Evolutionary conservation across 2,113 vertebrate species (phyloP), one percentile per base, ranked within the genome.

Genomic region (Clarias gariepinus): DNA sequence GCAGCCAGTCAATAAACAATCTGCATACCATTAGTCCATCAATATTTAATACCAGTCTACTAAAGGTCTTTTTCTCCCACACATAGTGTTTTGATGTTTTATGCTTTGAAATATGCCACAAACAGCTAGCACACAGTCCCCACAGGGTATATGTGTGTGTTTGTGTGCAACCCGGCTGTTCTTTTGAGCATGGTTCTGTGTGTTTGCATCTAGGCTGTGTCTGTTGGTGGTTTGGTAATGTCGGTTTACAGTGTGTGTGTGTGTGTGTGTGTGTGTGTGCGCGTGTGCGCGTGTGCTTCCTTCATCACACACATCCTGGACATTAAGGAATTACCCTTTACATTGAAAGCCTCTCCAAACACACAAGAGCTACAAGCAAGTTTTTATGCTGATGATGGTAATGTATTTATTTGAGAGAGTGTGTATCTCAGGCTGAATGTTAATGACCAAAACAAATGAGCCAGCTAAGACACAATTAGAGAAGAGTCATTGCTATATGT

Each of bases 401-500:
- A 0, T 80, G 66, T 69, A 6, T 28, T 1, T 55, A 33, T 68
- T n/a, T 80, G 55, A 28, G n/a, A 55, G 85, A 89, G 87, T 89
- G 94, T 83, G 92, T 95, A 95, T 90, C 87, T 93, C 92, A 91
- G 88, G 93, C 93, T 94, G 96, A 95, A 96, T 96, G 95, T 95
- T 96, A 97, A 97, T 88, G 94, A 96, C 88, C 87, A 94, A 95
- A 97, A 95, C 94, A 96, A 96, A 97, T 96, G 96, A 97, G 94
- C 92, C 94, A 91, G 90, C 92, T 95, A 93, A 94, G 92, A 93
- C 91, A 94, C 94, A 96, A 96, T 96, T 96, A 96, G 96, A 92
- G 92, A 93, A 94, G 95, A 96, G 95, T 93, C 93, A 94, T 93
- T 93, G 93, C 94, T 95, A 95, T 94, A 95, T 96, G 97, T 95